Conservation (phyloP, 2,797 vertebrate species). For the Mormyrops attenuatus region DNA sequence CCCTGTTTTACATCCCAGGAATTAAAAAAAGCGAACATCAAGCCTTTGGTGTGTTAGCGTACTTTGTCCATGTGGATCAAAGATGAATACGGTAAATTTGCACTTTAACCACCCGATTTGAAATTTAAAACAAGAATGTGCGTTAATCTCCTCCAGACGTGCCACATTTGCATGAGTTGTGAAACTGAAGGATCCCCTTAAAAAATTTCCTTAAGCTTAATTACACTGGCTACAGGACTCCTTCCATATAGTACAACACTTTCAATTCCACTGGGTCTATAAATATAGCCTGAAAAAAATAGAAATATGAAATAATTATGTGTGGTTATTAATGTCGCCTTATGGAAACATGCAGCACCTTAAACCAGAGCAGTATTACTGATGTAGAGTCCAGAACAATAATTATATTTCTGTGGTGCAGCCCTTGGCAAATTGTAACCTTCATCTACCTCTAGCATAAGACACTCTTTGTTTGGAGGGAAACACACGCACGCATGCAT, state of each 20-base stretch:
- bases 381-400: slow-evolving; percentile 22
- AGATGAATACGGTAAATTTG: background rate
- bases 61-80: background rate
- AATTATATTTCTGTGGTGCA: slow-evolving; percentile 25
- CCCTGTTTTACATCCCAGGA: background rate
- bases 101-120: background rate
- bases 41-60: background rate
- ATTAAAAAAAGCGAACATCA: background rate
- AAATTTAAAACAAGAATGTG: background rate
- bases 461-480: slow-evolving; percentile 18
- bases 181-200: background rate
- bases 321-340: background rate
- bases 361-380: background rate
- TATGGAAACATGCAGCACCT: background rate
- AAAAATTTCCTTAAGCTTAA: slow-evolving; percentile 4
- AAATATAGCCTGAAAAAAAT: background rate
- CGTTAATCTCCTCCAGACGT: background rate
- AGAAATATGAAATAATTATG: slow-evolving; percentile 10
- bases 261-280: background rate
- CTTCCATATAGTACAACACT: background rate
- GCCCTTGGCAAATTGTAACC: slow-evolving; percentile 39
- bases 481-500: background rate
- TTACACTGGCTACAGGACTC: background rate
- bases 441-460: slow-evolving; percentile 41
- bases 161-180: background rate